Base-by-base conservation (phyloP, 2,888 invertebrate species). In the Luffia ferchaultella region DNA sequence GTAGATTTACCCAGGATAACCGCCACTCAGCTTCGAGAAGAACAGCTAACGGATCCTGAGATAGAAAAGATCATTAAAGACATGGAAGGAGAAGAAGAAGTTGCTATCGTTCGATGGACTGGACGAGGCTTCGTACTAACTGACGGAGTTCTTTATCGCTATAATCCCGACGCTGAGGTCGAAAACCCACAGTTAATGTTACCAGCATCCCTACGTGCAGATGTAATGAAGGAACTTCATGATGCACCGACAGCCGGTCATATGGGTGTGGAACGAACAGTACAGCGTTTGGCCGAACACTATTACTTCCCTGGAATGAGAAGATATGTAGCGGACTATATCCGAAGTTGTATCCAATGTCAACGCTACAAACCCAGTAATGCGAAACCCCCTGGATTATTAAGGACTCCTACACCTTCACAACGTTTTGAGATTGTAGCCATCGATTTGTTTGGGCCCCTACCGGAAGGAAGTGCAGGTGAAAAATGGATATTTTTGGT, bases 361-460 rank as follows among this genome's bases (percentile, higher is more conserved):
- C n/a, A n/a, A n/a, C n/a, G n/a, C n/a, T n/a, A n/a, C n/a, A n/a
- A n/a, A n/a, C n/a, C n/a, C n/a, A n/a, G n/a, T n/a, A n/a, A n/a
- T n/a, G n/a, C n/a, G n/a, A n/a, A n/a, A n/a, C n/a, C n/a, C n/a
- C n/a, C n/a, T n/a, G n/a, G n/a, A n/a, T n/a, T n/a, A n/a, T n/a
- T n/a, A n/a, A n/a, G n/a, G n/a, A n/a, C n/a, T n/a, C n/a, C n/a
- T n/a, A n/a, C n/a, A n/a, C n/a, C n/a, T n/a, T n/a, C n/a, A n/a
- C n/a, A n/a, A n/a, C n/a, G n/a, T n/a, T 62, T 59, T 45, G 62
- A 65, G 45, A 54, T 56, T 3, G 9, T 65, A 1, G 50, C 62
- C 0, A 48, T 62, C 7, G 64, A 63, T 45, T 45, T 64, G 1
- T 61, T 61, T 46, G 53, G 51, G 9, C 53, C 53, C 42, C 46